These are phyloP conservation scores for Rutpela maculata DNA, from an alignment of 2,888 invertebrate genomes.

Conservation along the genomic window DNA sequence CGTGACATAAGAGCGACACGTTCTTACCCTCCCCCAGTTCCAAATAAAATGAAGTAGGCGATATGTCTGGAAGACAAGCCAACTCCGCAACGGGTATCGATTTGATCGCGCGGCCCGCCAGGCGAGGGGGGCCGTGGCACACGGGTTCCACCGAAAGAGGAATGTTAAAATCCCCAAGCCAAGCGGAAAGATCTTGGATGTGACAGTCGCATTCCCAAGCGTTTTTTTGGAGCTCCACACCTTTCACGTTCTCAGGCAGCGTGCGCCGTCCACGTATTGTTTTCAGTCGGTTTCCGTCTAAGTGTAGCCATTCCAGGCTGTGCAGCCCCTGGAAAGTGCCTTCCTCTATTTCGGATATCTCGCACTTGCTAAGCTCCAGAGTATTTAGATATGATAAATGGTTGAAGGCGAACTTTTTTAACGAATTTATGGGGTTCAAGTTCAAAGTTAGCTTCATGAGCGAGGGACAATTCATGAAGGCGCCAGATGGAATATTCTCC, in stretches of 20 bases:
- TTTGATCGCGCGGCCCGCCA: slow-evolving; percentile 82
- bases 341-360: slow-evolving; percentile 85
- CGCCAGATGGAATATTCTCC: slow-evolving; percentile 85
- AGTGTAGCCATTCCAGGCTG: slow-evolving; percentile 88
- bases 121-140: slow-evolving; percentile 83
- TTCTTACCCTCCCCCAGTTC: slow-evolving; percentile 89
- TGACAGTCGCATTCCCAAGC: slow-evolving; percentile 93
- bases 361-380: slow-evolving; percentile 88
- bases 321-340: slow-evolving; percentile 89
- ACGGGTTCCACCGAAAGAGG: slow-evolving; percentile 87
- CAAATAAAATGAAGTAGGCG: slow-evolving; percentile 84
- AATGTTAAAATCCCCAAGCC: slow-evolving; percentile 86
- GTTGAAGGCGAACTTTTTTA: slow-evolving; percentile 85
- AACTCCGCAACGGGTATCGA: slow-evolving; percentile 81
- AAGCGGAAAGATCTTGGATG: slow-evolving; percentile 84
- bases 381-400: slow-evolving; percentile 86
- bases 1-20: slow-evolving; percentile 86
- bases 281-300: slow-evolving; percentile 88
- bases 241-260: slow-evolving; percentile 85
- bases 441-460: slow-evolving; percentile 89
- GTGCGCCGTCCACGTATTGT: slow-evolving; percentile 83
- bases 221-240: slow-evolving; percentile 86
- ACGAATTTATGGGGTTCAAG: slow-evolving; percentile 86
- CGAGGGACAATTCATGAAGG: slow-evolving; percentile 86
- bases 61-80: slow-evolving; percentile 88